Percentiles rank a stretch among this genome's conserved stretches.
These are phyloP conservation scores for Austrofundulus limnaeus DNA, from an alignment of 2,113 vertebrate species.

Conservation along the genomic window DNA sequence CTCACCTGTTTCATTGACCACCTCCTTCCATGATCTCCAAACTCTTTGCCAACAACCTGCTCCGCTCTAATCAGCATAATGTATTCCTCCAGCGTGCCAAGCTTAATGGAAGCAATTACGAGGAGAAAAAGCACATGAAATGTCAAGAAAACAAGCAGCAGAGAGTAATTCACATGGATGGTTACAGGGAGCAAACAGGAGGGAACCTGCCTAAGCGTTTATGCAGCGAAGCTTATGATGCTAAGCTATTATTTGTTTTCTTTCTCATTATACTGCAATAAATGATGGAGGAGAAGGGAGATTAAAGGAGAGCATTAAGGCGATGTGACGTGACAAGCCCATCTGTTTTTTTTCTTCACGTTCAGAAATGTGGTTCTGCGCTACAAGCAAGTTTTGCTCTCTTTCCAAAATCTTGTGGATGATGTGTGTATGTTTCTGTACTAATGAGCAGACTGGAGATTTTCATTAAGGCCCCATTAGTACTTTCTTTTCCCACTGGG, in stretches of 20 bases:
- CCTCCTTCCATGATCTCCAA: conserved; percentile 19
- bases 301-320: conserved; percentile 28
- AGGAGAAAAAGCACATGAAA: conserved; percentile 4
- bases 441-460: conserved; percentile 62
- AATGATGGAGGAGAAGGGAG: conserved; percentile 11
- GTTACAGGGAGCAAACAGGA: conserved; percentile 7
- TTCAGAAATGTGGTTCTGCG: not conserved
- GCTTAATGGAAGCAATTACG: conserved; percentile 60
- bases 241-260: conserved; percentile 31
- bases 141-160: conserved; percentile 23
- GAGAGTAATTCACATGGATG: conserved; percentile 2
- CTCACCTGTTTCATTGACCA: conserved; percentile 9
- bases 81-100: conserved; percentile 50
- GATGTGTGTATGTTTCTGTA: conserved; percentile 45
- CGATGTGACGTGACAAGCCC: conserved; percentile 37
- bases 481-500: conserved; percentile 32
- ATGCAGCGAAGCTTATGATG: conserved; percentile 23
- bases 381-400: not conserved
- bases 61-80: conserved; percentile 50
- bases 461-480: conserved; percentile 69
- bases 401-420: conserved; percentile 6
- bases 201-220: conserved; percentile 9
- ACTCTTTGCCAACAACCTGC: conserved; percentile 32
- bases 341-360: conserved; percentile 40
- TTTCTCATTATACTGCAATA: conserved; percentile 6